Percentiles rank a stretch among this genome's conserved stretches.
Evolutionary conservation across 2,797 vertebrate species (phyloP).

Genomic region (Helostoma temminkii): DNA sequence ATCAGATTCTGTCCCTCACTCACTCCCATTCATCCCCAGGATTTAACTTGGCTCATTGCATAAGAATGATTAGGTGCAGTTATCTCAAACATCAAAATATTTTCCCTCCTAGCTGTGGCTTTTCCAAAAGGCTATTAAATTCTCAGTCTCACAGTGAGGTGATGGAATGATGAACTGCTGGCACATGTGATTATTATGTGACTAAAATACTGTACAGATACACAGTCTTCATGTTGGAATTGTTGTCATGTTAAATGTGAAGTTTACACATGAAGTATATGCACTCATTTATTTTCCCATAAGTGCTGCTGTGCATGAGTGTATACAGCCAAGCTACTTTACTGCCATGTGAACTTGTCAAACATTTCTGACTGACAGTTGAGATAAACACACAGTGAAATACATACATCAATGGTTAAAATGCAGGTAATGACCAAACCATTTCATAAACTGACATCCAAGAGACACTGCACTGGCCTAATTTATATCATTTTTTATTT

Average conservation of each 20-base stretch:
- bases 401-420: no score
- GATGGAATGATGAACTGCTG: conserved; percentile 7
- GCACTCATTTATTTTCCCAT: no score
- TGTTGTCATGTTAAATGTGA: neutral
- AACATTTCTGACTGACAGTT: no score
- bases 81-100: conserved; percentile 61
- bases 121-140: conserved; percentile 43
- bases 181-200: conserved; percentile 7
- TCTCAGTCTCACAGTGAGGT: conserved; percentile 7
- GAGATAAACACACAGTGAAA: no score
- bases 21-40: conserved; percentile 68
- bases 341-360: no score
- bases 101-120: conserved; percentile 34
- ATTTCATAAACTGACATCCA: no score
- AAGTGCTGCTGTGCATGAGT: no score
- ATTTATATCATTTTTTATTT: no score
- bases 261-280: no score
- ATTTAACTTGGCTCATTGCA: conserved; percentile 63
- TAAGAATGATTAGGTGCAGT: conserved; percentile 66
- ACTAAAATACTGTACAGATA: conserved; percentile 8
- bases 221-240: neutral
- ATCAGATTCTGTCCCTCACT: conserved; percentile 63
- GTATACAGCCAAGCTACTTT: no score
- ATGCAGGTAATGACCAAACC: no score
- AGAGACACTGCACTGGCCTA: neutral